Evolutionary conservation across 2,113 vertebrate species (phyloP), one percentile per base, ranked within the genome.

Genomic region (Myxocyprinus asiaticus): DNA sequence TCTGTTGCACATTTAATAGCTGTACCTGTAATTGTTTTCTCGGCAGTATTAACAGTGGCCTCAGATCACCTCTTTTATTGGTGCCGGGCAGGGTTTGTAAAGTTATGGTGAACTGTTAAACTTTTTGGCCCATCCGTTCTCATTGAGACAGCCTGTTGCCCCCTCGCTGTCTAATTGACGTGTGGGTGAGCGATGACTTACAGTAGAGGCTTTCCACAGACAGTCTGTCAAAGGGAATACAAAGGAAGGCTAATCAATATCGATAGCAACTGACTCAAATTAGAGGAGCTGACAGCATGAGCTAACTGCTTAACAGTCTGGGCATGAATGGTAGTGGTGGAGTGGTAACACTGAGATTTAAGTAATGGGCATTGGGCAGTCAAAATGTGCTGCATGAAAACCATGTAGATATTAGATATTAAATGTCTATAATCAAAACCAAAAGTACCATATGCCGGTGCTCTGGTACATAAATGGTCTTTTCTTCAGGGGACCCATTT

Each of bases 101-200:
- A 63, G 55, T 79, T 76, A 79, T 71, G 44, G 81, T 61, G 81
- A 66, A 73, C 72, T 74, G 86, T 83, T 84, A 67, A 84, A 81
- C 81, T 85, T 80, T 81, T 81, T 85, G 67, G 78, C 77, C 81
- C 77, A 82, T 88, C 85, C 85, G 83, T 84, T 88, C 86, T 88
- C 58, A 65, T 90, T 84, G 89, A 91, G 83, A 87, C 88, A 72
- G 89, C 86, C 87, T 67, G 85, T 70, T 84, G 81, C 81, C 76
- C 66, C 80, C 81, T 82, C 82, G 58, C 80, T 45, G 69, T 84
- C 87, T 80, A 91, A 92, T 92, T 92, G 90, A 91, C 87, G 82
- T 83, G 82, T 88, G 82, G 88, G 80, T 90, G 89, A 92, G 85
- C 77, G 84, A 90, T 88, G 89, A 83, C 86, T 91, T 88, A 89